Evolutionary conservation across 2,113 vertebrate species (phyloP).

Genomic region (Hassar affinis): DNA sequence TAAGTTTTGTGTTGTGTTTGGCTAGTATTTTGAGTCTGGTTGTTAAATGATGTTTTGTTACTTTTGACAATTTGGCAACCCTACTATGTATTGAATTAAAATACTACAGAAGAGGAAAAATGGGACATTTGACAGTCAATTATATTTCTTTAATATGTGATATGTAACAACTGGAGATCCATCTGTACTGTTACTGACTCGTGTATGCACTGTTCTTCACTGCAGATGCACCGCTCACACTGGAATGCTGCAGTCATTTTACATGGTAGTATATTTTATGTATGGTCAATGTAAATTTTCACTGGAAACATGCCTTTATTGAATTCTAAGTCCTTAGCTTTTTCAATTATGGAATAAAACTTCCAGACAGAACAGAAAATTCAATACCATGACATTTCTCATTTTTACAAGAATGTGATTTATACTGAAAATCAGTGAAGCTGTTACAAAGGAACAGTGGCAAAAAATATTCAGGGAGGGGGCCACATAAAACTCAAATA

Average conservation of each 20-base stretch:
- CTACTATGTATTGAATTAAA: not conserved
- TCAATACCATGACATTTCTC: not conserved
- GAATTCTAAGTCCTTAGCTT: not conserved
- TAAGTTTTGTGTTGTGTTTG: not conserved
- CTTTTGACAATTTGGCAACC: not conserved
- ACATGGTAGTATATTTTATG: not conserved
- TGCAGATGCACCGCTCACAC: not conserved
- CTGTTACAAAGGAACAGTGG: not conserved
- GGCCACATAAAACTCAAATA: not conserved
- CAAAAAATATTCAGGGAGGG: not conserved
- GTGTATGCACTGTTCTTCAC: not conserved
- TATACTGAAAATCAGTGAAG: not conserved
- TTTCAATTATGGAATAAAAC: not conserved
- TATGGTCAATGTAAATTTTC: not conserved
- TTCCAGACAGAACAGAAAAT: not conserved
- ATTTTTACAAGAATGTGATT: not conserved
- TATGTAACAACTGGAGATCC: not conserved
- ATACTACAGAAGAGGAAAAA: not conserved
- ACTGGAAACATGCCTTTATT: not conserved
- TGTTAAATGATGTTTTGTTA: not conserved
- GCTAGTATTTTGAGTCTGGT: not conserved
- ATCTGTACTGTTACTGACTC: not conserved
- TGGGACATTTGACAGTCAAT: not conserved
- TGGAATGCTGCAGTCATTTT: not conserved
- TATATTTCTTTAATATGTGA: not conserved